Evolutionary conservation across 2,113 vertebrate genomes (phyloP).

Genomic region (Pangasianodon hypophthalmus): DNA sequence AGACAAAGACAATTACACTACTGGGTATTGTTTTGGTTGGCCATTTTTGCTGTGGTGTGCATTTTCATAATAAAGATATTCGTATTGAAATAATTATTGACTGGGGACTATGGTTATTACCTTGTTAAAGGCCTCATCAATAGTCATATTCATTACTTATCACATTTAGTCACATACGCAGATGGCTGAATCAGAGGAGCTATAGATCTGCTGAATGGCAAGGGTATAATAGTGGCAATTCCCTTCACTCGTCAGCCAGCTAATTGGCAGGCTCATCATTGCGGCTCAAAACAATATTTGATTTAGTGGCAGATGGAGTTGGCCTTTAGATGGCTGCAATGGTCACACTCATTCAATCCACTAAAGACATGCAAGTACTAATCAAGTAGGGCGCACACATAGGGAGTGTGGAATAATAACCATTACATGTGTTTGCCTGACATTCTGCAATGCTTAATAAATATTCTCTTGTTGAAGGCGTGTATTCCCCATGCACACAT

Average conservation of each 20-base stretch:
- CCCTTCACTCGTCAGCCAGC: slow-evolving; percentile 52
- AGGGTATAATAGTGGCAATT: slow-evolving; percentile 68
- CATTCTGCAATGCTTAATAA: slow-evolving; percentile 52
- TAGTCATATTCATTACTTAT: slow-evolving; percentile 78
- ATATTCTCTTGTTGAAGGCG: slow-evolving; percentile 45
- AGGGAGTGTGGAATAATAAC: slow-evolving; percentile 45
- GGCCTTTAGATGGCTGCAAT: slow-evolving; percentile 36
- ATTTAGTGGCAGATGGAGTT: slow-evolving; percentile 46
- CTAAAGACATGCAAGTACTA: slow-evolving; percentile 51
- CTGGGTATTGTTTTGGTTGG: slow-evolving; percentile 73
- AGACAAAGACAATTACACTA: slow-evolving; percentile 74
- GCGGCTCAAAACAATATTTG: slow-evolving; percentile 55
- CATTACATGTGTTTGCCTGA: slow-evolving; percentile 43
- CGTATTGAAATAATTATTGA: slow-evolving; percentile 79
- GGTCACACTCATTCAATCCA: slow-evolving; percentile 37
- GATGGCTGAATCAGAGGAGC: slow-evolving; percentile 73
- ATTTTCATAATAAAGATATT: slow-evolving; percentile 79
- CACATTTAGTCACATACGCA: slow-evolving; percentile 67
- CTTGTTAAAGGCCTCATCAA: slow-evolving; percentile 79
- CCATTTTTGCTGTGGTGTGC: slow-evolving; percentile 73
- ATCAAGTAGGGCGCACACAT: slow-evolving; percentile 44
- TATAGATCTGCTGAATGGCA: slow-evolving; percentile 66
- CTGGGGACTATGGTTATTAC: slow-evolving; percentile 75
- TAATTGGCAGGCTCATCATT: slow-evolving; percentile 62
- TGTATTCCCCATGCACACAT: slow-evolving; percentile 42